Percentiles rank a stretch among this genome's conserved stretches.
phyloP scores from a whole-genome alignment of 2,888 invertebrate species.

The Drosophila neonasuta region DNA sequence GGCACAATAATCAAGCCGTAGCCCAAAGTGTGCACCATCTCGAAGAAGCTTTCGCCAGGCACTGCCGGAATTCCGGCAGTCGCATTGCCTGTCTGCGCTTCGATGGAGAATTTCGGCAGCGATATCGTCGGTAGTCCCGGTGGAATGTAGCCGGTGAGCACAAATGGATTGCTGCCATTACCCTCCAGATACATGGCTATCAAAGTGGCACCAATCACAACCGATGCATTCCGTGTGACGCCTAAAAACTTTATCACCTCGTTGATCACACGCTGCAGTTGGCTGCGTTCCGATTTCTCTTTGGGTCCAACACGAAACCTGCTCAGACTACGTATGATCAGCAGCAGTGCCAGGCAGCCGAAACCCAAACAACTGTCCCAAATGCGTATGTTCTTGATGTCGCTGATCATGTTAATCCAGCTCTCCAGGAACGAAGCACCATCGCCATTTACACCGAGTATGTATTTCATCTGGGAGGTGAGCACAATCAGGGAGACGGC shows the following conservation, averaged over 20 bases:
- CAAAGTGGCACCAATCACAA: slow-evolving; percentile 88
- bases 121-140: slow-evolving; percentile 87
- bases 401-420: slow-evolving; percentile 88
- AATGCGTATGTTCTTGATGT: slow-evolving; percentile 86
- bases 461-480: slow-evolving; percentile 92
- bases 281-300: slow-evolving; percentile 81
- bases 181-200: slow-evolving; percentile 86
- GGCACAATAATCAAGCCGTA: slow-evolving; percentile 93
- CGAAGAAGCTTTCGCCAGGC: slow-evolving; percentile 83
- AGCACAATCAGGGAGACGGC: slow-evolving; percentile 94
- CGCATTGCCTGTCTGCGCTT: slow-evolving; percentile 73
- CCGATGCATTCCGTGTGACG: slow-evolving; percentile 90
- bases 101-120: slow-evolving; percentile 87
- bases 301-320: slow-evolving; percentile 85
- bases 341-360: slow-evolving; percentile 87
- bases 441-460: slow-evolving; percentile 87
- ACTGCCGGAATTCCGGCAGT: slow-evolving; percentile 67
- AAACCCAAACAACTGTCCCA: slow-evolving; percentile 91
- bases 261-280: slow-evolving; percentile 84
- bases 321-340: slow-evolving; percentile 89
- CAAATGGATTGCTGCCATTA: slow-evolving; percentile 83
- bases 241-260: slow-evolving; percentile 88
- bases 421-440: slow-evolving; percentile 91
- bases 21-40: slow-evolving; percentile 90
- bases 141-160: slow-evolving; percentile 88